phyloP scores from a whole-genome alignment of 1,140 invertebrate species.

The Radopholus similis region DNA sequence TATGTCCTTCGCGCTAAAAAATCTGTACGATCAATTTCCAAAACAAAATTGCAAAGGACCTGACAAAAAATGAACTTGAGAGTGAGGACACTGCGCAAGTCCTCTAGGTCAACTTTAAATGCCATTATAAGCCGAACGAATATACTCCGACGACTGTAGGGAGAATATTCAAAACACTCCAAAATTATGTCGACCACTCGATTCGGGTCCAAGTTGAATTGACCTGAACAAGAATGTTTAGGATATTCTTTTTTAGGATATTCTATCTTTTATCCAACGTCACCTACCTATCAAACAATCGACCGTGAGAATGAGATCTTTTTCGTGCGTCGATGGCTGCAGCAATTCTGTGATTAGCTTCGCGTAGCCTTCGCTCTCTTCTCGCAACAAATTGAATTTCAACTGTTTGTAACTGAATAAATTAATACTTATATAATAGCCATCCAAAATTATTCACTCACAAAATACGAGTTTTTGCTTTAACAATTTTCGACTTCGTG shows the following conservation, averaged over 20 bases:
- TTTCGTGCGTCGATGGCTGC: conserved; percentile 63
- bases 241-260: too few relatives aligned
- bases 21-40: conserved; percentile 14
- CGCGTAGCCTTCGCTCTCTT: conserved; percentile 97
- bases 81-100: conserved; percentile 85
- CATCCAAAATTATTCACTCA: conserved; percentile 10
- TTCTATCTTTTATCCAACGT: conserved; percentile 15
- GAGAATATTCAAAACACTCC: conserved; percentile 88
- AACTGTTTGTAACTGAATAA: conserved; percentile 87
- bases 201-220: conserved; percentile 97
- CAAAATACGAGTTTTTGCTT: conserved; percentile 40
- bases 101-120: conserved; percentile 78
- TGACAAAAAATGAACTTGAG: conserved; percentile 83
- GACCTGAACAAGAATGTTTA: conserved; percentile 69
- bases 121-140: conserved; percentile 79
- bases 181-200: conserved; percentile 90
- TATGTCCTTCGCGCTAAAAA: conserved; percentile 65
- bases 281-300: conserved; percentile 81
- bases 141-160: conserved; percentile 64
- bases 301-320: conserved; percentile 75
- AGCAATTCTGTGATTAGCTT: conserved; percentile 93
- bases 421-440: conserved; percentile 13
- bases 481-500: conserved; percentile 39
- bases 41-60: conserved; percentile 41
- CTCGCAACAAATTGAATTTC: conserved; percentile 95